phyloP scores from a whole-genome alignment of 2,113 vertebrate species.

The Mionectes macconnelli region DNA sequence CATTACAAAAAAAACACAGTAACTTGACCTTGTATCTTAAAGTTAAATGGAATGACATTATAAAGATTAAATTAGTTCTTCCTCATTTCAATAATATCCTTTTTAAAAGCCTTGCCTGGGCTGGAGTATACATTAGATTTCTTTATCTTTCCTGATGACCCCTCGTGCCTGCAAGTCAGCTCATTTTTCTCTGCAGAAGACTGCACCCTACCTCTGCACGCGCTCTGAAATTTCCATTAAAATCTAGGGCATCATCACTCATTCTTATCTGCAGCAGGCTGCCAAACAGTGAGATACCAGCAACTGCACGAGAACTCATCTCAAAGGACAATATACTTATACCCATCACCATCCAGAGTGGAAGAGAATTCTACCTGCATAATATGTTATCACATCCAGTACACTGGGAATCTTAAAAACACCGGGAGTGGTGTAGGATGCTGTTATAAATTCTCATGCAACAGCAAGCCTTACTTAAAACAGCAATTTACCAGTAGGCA shows the following conservation, averaged over 20 bases:
- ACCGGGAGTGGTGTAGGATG: neutral
- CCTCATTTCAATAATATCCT: slow-evolving; percentile 76
- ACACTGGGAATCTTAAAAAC: slow-evolving; percentile 50
- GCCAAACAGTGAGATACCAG: slow-evolving; percentile 64
- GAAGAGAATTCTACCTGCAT: slow-evolving; percentile 60
- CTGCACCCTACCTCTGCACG: slow-evolving; percentile 72
- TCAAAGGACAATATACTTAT: slow-evolving; percentile 69
- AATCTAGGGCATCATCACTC: slow-evolving; percentile 81
- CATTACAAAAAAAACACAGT: slow-evolving; percentile 62
- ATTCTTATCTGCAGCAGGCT: slow-evolving; percentile 80
- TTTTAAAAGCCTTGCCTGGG: slow-evolving; percentile 65
- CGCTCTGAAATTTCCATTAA: slow-evolving; percentile 78
- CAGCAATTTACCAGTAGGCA: slow-evolving; percentile 70
- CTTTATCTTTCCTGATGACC: slow-evolving; percentile 81
- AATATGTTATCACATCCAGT: slow-evolving; percentile 18
- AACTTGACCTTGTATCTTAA: slow-evolving; percentile 71
- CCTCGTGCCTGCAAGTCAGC: slow-evolving; percentile 76
- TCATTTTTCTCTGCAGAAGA: slow-evolving; percentile 80
- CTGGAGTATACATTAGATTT: slow-evolving; percentile 66
- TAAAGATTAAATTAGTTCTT: slow-evolving; percentile 77
- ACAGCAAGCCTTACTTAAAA: slow-evolving; percentile 69
- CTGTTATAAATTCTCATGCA: slow-evolving; percentile 50
- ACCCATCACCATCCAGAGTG: slow-evolving; percentile 40
- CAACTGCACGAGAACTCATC: slow-evolving; percentile 65
- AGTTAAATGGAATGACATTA: slow-evolving; percentile 72